phyloP scores from a whole-genome alignment of 2,797 vertebrate genomes.

The Sciurus carolinensis region DNA sequence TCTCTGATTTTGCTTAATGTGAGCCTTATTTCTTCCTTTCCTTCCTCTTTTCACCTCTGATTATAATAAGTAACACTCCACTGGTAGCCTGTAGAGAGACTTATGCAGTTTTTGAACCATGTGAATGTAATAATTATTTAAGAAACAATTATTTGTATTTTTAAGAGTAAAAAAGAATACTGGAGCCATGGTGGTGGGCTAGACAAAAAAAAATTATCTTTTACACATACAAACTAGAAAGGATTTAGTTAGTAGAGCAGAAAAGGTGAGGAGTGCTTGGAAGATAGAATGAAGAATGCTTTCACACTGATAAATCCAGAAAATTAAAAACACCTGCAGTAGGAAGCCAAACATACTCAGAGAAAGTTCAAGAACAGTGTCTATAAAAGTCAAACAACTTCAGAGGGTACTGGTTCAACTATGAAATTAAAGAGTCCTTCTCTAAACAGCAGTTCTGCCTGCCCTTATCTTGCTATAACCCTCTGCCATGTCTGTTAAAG shows the following conservation, averaged over 20 bases:
- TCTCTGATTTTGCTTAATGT: background rate
- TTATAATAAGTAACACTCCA: background rate
- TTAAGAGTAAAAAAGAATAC: background rate
- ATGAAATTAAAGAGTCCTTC: background rate
- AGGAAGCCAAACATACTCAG: background rate
- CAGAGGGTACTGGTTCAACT: background rate
- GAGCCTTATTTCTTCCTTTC: background rate
- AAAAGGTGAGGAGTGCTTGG: background rate
- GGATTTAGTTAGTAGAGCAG: background rate
- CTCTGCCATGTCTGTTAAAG: background rate
- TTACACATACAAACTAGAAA: background rate
- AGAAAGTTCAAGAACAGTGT: background rate
- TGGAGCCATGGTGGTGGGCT: background rate
- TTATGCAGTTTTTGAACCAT: background rate
- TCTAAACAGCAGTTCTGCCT: background rate
- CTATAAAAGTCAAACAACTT: background rate
- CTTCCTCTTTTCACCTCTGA: background rate
- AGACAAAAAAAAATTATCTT: background rate
- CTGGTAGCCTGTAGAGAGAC: background rate
- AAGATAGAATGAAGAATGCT: background rate
- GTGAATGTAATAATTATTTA: background rate
- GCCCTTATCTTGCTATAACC: background rate
- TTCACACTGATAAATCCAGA: background rate
- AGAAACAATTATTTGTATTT: conserved; percentile 17
- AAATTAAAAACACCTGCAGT: background rate